Evolutionary conservation across 2,797 vertebrate species (phyloP), one percentile per base, ranked within the genome.

Genomic region (Enteromius viviparus): DNA sequence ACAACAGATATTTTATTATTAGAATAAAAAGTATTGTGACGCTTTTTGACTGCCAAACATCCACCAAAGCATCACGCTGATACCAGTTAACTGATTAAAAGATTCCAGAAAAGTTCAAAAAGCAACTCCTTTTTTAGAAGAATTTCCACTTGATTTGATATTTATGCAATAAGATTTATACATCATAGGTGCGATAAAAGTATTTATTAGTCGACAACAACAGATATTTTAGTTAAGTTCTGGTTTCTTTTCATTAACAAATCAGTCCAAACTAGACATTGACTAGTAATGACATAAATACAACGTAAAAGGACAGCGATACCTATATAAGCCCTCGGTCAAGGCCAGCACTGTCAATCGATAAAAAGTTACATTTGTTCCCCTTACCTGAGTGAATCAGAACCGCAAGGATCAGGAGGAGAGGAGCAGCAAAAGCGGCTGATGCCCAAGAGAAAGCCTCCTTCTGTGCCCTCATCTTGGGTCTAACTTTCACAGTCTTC

Each of bases 391-490:
- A 89, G 4, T 93, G 93, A 89, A 84, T 93, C 87, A 86, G 92
- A 90, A 90, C 91, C 65, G 89, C 92, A 49, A 96, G 89, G 86
- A 91, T 95, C 85, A 93, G 80, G 26, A 96, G 66, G 45, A 93
- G 91, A 88, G 95, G 78, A 71, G 96, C 62, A 70, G 84, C 71
- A 47, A 90, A 88, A 89, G 91, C 89, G 37, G 87, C 90, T 90
- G 89, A 89, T 86, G 81, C 90, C 91, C 90, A 92, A 86, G 90
- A 92, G 88, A 86, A 89, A 90, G 91, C 84, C 88, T 90, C 91
- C 89, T 85, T 94, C 91, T 94, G 95, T 94, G 94, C 92, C 96
- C 96, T 96, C 97, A 99, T 98, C 95, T 96, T 96, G 92, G 94
- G 93, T 95, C 91, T 94, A 88, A 91, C 90, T 90, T 91, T 92